Base-by-base conservation (phyloP, 2,797 vertebrate genomes). In the Chaunax sp. region DNA sequence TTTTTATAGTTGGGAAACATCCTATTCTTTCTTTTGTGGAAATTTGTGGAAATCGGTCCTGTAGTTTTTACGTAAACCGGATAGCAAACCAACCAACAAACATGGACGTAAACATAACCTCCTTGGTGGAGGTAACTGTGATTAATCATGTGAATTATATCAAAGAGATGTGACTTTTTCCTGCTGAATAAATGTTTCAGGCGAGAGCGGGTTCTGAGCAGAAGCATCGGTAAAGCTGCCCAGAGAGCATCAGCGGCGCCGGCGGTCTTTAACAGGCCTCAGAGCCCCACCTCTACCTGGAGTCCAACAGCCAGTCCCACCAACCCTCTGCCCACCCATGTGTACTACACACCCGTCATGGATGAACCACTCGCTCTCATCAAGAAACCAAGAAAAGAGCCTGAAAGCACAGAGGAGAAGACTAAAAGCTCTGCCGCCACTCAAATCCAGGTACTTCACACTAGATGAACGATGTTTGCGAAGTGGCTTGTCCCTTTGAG, bases 321-420 rank as follows among this genome's bases (percentile, higher is more conserved):
- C 70, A 87, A 90, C 69, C 85, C 88, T 13, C 68, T 88, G 65
- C 92, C 92, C 38, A 69, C 75, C 35, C 92, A 91, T 30, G 64
- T 90, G 68, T 93, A 90, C 80, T 92, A 90, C 64, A 64, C 90
- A 9, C 93, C 92, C 11, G 75, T 88, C 61, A 92, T 92, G 89
- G 94, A 95, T 1, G 92, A 95, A 77, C 94, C 94, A 2, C 89
- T 95, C 2, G 94, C 92, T 16, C 93, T 95, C 72, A 93, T 95
- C 82, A 95, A 95, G 84, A 94, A 94, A 82, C 93, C 93, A 9
- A 90, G 85, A 61, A 91, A 89, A 66, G 92, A 92, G 22, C 67
- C 84, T 3, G 89, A 90, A 44, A 87, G 58, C 43, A n/a, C 67
- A 60, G 87, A 89, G 35, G 84, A 86, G 3, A 90, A 88, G 77